These are phyloP conservation scores for Dendroctonus valens DNA, from an alignment of 1,140 invertebrate species.

Conservation along the genomic window DNA sequence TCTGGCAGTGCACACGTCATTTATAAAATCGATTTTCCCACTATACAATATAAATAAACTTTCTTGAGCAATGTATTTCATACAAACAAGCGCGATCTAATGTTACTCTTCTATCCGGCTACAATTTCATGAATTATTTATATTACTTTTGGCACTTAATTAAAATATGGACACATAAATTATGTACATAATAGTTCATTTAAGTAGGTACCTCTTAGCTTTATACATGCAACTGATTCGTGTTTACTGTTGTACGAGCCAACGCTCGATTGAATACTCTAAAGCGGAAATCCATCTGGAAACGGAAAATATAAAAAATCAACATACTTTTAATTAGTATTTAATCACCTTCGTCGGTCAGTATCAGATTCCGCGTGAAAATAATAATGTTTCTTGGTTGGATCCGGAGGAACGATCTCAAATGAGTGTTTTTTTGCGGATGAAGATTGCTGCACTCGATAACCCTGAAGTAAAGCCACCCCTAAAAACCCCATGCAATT, in stretches of 20 bases:
- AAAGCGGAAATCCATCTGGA: slow-evolving; percentile 90
- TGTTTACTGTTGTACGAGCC: slow-evolving; percentile 66
- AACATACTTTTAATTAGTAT: slow-evolving; percentile 1
- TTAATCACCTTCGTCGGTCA: slow-evolving; percentile 84
- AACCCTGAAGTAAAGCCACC: slow-evolving; percentile 91
- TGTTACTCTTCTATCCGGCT: no score
- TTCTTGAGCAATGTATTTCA: no score
- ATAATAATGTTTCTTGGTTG: slow-evolving; percentile 83
- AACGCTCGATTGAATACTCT: slow-evolving; percentile 93
- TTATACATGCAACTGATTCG: slow-evolving; percentile 46
- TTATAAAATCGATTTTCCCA: no score
- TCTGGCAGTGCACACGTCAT: no score
- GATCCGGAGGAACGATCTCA: slow-evolving; percentile 84
- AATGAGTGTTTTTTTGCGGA: slow-evolving; percentile 85
- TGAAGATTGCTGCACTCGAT: slow-evolving; percentile 79
- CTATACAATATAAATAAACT: no score
- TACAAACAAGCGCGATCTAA: no score
- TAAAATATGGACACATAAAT: no score
- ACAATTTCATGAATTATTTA: no score
- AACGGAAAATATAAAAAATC: slow-evolving; percentile 45
- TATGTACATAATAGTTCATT: no score
- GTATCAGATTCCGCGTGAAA: slow-evolving; percentile 92
- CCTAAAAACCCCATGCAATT: slow-evolving; percentile 52
- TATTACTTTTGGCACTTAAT: no score
- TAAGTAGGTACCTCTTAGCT: no score